Conservation (phyloP, 37 sponge, comb jelly and placozoan genomes). For the Ephydatia muelleri region DNA sequence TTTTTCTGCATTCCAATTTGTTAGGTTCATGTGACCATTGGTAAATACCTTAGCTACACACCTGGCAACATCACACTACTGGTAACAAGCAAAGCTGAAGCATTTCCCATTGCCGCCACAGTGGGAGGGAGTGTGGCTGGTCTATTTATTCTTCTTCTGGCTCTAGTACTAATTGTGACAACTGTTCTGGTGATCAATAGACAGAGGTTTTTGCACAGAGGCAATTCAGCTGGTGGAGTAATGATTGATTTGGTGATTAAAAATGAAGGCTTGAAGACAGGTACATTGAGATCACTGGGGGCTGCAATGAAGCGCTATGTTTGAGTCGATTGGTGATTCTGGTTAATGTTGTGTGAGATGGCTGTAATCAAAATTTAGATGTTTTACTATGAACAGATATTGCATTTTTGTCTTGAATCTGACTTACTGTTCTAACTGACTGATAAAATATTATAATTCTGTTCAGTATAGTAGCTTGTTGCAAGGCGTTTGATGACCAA, state of each 20-base stretch:
- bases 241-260: not conserved
- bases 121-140: not conserved
- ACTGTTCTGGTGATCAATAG: not conserved
- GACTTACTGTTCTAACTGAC: too few species aligned
- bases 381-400: too few species aligned
- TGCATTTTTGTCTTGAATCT: too few species aligned
- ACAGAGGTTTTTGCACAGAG: not conserved
- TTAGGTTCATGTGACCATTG: not conserved
- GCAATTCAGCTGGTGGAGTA: not conserved
- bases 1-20: too few species aligned
- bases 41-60: not conserved
- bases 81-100: not conserved
- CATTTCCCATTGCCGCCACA: not conserved
- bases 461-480: too few species aligned
- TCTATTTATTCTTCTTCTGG: not conserved
- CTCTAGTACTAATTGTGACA: not conserved
- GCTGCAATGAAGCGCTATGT: too few species aligned
- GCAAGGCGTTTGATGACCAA: too few species aligned
- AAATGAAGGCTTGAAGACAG: not conserved
- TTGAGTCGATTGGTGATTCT: not conserved
- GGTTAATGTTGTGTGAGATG: too few species aligned
- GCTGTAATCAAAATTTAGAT: too few species aligned
- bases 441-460: too few species aligned
- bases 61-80: not conserved
- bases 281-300: not conserved